Conservation (phyloP, 2,797 vertebrate genomes). For the Mormyrops attenuatus region DNA sequence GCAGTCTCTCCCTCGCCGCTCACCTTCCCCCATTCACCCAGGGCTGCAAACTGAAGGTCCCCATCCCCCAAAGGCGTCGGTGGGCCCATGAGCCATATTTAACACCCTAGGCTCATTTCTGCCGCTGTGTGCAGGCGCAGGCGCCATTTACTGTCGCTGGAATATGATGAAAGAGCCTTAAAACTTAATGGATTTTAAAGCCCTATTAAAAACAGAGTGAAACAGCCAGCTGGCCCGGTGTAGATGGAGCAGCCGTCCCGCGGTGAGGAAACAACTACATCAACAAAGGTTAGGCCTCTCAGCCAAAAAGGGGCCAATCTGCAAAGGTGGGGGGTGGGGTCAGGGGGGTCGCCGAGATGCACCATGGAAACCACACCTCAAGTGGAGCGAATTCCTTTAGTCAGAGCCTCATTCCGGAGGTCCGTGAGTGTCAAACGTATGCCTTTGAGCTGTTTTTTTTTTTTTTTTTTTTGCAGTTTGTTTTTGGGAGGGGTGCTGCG, state of each 20-base stretch:
- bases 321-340: not conserved
- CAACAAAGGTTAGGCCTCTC: not conserved
- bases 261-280: not conserved
- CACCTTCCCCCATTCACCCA: not conserved
- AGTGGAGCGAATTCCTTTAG: conserved; percentile 2
- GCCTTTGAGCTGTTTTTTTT: not conserved
- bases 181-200: conserved; percentile 15
- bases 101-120: not conserved
- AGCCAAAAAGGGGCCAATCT: not conserved
- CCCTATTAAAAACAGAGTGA: not conserved
- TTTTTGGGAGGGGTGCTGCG: not conserved
- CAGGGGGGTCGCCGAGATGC: not conserved
- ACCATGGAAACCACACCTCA: conserved; percentile 6
- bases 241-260: not conserved
- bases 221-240: not conserved
- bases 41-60: not conserved
- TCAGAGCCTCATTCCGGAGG: not conserved
- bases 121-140: not conserved
- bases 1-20: not conserved
- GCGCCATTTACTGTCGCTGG: not conserved
- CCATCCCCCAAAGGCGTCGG: not conserved
- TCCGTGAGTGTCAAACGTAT: not conserved
- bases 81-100: not conserved
- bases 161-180: conserved; percentile 11
- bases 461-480: not conserved